A percentile compares a stretch with the other conserved stretches of the same genome.
These are phyloP conservation scores for Menura novaehollandiae DNA, from an alignment of 2,113 vertebrate genomes.

Conservation along the genomic window DNA sequence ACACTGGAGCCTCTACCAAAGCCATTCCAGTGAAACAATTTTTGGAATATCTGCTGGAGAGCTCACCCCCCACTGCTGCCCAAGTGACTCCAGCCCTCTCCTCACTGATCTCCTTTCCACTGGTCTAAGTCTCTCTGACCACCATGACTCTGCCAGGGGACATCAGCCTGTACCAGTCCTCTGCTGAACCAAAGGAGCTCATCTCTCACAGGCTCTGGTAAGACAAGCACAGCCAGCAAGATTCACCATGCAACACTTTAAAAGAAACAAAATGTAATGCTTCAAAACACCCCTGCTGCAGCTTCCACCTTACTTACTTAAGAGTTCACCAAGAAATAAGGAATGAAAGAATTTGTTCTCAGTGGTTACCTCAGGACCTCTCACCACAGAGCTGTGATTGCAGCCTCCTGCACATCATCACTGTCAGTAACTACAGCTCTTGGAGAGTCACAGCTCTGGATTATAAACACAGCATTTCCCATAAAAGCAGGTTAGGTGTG, in stretches of 20 bases:
- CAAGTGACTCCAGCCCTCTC: background rate
- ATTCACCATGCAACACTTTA: background rate
- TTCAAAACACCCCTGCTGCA: background rate
- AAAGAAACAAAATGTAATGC: background rate
- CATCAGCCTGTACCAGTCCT: background rate
- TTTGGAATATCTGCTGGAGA: background rate
- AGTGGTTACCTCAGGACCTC: background rate
- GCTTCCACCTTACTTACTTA: background rate
- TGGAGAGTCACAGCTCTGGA: background rate
- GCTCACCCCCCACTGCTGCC: fast-evolving
- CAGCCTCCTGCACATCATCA: background rate
- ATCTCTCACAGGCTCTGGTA: background rate
- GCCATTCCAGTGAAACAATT: background rate
- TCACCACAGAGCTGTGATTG: background rate
- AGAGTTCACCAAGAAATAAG: background rate
- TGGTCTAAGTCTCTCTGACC: background rate
- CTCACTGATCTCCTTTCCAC: background rate
- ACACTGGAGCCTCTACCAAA: background rate
- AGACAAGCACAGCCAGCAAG: background rate
- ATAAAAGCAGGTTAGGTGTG: background rate
- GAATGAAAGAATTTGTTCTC: background rate
- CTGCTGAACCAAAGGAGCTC: background rate
- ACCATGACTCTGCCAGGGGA: background rate
- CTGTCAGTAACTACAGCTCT: background rate
- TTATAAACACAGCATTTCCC: background rate